These are phyloP conservation scores for Delia radicum DNA, from an alignment of 1,140 invertebrate species.

Conservation along the genomic window DNA sequence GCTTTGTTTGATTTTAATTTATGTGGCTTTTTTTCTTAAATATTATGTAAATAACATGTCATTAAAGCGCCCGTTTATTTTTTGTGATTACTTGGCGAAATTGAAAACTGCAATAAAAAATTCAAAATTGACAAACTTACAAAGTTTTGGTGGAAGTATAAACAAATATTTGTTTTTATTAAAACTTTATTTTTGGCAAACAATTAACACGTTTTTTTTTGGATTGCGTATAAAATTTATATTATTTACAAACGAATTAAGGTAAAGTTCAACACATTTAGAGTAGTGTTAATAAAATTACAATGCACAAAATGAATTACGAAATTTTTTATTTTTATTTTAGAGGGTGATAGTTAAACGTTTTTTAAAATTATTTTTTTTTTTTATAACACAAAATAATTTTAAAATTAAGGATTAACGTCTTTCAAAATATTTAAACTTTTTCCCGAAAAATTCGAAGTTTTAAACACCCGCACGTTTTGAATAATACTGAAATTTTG, in stretches of 20 bases:
- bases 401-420: neutral
- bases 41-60: neutral
- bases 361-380: neutral
- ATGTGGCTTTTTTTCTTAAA: neutral
- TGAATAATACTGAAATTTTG: neutral
- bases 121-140: neutral
- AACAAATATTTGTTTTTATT: neutral
- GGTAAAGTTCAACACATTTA: slow-evolving; percentile 14
- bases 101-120: slow-evolving; percentile 16
- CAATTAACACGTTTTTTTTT: slow-evolving; percentile 14
- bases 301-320: slow-evolving; percentile 2
- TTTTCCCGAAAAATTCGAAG: neutral
- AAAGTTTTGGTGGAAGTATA: too few species aligned
- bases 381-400: too few species aligned
- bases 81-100: slow-evolving; percentile 6
- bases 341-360: neutral
- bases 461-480: neutral
- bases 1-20: too few species aligned
- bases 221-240: neutral
- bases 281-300: slow-evolving; percentile 3
- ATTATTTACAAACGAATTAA: slow-evolving; percentile 13
- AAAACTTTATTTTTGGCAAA: slow-evolving; percentile 19
- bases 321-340: too few species aligned
- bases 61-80: slow-evolving; percentile 1
- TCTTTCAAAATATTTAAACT: neutral